Percentiles rank a stretch among this genome's conserved stretches.
phyloP scores from a whole-genome alignment of 2,888 invertebrate species.

The Automeris io region DNA sequence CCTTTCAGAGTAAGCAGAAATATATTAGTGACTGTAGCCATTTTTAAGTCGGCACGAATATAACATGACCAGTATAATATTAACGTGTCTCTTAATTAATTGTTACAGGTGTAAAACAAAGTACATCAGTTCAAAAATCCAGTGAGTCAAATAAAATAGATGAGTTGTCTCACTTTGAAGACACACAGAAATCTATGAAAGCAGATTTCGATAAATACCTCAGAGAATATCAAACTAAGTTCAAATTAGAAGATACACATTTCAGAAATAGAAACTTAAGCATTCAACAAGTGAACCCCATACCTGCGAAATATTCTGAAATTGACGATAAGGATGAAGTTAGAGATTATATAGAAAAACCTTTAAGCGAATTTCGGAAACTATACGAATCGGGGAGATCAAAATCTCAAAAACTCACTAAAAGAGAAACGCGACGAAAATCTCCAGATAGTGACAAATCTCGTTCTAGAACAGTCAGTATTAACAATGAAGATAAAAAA shows the following conservation, averaged over 20 bases:
- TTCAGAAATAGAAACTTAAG: slow-evolving; percentile 31
- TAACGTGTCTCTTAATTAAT: too few relatives aligned
- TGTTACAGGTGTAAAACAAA: slow-evolving; percentile 25
- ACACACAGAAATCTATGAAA: slow-evolving; percentile 18
- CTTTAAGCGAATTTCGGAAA: slow-evolving; percentile 54
- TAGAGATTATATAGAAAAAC: slow-evolving; percentile 47
- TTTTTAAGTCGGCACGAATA: too few relatives aligned
- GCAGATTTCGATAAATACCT: slow-evolving; percentile 45
- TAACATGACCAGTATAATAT: too few relatives aligned
- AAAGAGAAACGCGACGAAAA: slow-evolving; percentile 5
- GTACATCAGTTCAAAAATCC: slow-evolving; percentile 19
- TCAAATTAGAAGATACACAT: slow-evolving; percentile 25
- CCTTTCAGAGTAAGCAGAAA: too few relatives aligned
- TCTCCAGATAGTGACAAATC: neutral
- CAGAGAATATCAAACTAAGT: slow-evolving; percentile 36
- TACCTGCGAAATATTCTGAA: slow-evolving; percentile 24
- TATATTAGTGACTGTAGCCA: too few relatives aligned
- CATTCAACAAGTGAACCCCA: slow-evolving; percentile 26
- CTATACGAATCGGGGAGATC: slow-evolving; percentile 35
- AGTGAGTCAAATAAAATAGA: slow-evolving; percentile 13
- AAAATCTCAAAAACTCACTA: neutral
- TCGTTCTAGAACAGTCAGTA: neutral
- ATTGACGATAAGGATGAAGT: slow-evolving; percentile 12
- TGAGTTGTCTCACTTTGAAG: slow-evolving; percentile 12
- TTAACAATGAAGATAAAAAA: slow-evolving; percentile 6